Evolutionary conservation across 2,888 invertebrate genomes (phyloP).

Genomic region (Sesia bembeciformis): DNA sequence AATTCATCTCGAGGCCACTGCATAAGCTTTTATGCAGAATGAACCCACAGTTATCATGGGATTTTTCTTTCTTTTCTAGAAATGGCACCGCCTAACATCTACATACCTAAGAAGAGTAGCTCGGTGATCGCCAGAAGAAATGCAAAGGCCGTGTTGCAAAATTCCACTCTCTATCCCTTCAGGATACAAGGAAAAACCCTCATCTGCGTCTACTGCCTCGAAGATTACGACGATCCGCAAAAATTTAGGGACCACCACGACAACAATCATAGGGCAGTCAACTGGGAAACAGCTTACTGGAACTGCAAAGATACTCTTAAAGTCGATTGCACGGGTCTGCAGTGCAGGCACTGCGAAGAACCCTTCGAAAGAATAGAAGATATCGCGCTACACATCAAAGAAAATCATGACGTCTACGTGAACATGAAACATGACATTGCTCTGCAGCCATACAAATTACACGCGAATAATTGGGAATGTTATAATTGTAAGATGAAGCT

Average conservation of each 20-base stretch:
- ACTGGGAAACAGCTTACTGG: background rate
- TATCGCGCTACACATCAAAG: conserved; percentile 37
- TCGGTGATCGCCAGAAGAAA: conserved; percentile 44
- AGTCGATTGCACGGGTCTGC: conserved; percentile 45
- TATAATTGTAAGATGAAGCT: conserved; percentile 38
- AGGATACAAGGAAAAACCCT: conserved; percentile 41
- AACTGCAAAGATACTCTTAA: conserved; percentile 35
- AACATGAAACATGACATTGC: conserved; percentile 37
- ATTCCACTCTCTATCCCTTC: conserved; percentile 57
- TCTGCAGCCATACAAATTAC: conserved; percentile 46
- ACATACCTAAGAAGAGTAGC: conserved; percentile 2
- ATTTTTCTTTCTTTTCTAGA: conserved; percentile 55
- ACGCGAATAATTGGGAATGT: conserved; percentile 42
- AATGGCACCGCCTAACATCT: conserved; percentile 25
- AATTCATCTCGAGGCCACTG: no score
- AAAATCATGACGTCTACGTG: conserved; percentile 27
- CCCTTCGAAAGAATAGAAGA: conserved; percentile 31
- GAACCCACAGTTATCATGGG: conserved; percentile 25
- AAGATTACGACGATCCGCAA: conserved; percentile 39
- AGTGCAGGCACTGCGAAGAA: conserved; percentile 37
- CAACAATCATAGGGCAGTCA: conserved; percentile 21
- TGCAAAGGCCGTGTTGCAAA: conserved; percentile 52
- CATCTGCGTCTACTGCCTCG: conserved; percentile 59
- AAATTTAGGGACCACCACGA: conserved; percentile 43
- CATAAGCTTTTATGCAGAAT: background rate